Evolutionary conservation across 2,888 invertebrate genomes (phyloP).

Genomic region (Phlogophora meticulosa): DNA sequence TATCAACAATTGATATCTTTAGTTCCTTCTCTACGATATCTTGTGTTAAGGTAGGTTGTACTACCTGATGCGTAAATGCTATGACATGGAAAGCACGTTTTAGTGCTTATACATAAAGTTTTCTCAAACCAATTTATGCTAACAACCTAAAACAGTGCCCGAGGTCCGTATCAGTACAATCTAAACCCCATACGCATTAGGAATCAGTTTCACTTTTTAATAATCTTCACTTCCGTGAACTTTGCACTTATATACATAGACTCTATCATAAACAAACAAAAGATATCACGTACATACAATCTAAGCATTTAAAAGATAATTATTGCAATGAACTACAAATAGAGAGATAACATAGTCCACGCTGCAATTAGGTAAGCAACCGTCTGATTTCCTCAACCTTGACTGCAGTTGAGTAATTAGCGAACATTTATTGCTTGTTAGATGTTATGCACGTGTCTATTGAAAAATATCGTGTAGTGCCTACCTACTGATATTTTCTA

Average conservation of each 20-base stretch:
- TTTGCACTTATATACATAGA: conserved; percentile 13
- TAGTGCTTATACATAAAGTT: too few relatives aligned
- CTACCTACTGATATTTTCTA: conserved; percentile 29
- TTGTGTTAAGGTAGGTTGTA: too few relatives aligned
- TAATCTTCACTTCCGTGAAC: conserved; percentile 24
- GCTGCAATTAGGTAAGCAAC: conserved; percentile 46
- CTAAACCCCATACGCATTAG: too few relatives aligned
- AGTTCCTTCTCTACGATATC: too few relatives aligned
- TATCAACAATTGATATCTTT: too few relatives aligned
- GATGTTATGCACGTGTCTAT: conserved; percentile 38
- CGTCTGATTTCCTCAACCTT: conserved; percentile 65
- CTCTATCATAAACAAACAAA: conserved; percentile 20
- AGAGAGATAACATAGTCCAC: conserved; percentile 45
- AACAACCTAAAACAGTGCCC: too few relatives aligned
- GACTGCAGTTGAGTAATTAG: conserved; percentile 60
- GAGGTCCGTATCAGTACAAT: too few relatives aligned
- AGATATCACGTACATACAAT: conserved; percentile 17
- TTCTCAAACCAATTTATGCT: too few relatives aligned
- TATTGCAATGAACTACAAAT: conserved; percentile 38
- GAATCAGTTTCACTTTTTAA: conserved; percentile 20
- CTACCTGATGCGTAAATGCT: too few relatives aligned
- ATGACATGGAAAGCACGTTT: too few relatives aligned
- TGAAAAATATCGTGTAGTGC: conserved; percentile 35
- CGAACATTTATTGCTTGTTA: conserved; percentile 51
- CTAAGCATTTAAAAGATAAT: conserved; percentile 26